Percentiles rank a stretch among this genome's conserved stretches.
These are phyloP conservation scores for Sceloporus tristichus DNA, from an alignment of 2,113 vertebrate species.

Conservation along the genomic window DNA sequence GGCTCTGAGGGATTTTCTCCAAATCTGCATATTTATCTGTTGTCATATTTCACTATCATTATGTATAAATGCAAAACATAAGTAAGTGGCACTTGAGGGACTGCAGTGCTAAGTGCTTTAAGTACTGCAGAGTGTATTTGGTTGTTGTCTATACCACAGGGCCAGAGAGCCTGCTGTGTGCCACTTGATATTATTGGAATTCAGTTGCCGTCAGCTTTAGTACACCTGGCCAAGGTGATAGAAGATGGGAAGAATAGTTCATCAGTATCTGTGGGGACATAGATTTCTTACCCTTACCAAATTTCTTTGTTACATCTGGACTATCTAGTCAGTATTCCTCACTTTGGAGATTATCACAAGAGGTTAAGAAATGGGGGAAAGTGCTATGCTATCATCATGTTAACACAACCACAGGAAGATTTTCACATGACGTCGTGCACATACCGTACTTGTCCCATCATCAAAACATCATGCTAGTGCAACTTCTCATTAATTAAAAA, in stretches of 20 bases:
- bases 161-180: neutral
- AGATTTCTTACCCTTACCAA: no score
- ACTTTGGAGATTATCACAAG: no score
- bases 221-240: neutral
- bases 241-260: neutral
- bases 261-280: no score
- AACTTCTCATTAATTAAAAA: no score
- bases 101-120: neutral
- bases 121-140: neutral
- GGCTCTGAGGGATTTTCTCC: constrained; percentile 21
- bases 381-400: no score
- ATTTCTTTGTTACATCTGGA: no score
- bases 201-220: neutral
- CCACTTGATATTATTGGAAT: neutral
- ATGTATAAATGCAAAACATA: neutral
- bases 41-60: neutral
- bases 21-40: neutral
- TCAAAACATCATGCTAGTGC: no score
- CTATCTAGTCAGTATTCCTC: no score
- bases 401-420: no score
- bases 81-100: neutral
- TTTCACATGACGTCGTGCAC: no score
- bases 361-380: no score
- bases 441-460: no score
- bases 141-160: neutral